Conservation (phyloP, 2,113 vertebrate species). For the Nannobrachium achirus region DNA sequence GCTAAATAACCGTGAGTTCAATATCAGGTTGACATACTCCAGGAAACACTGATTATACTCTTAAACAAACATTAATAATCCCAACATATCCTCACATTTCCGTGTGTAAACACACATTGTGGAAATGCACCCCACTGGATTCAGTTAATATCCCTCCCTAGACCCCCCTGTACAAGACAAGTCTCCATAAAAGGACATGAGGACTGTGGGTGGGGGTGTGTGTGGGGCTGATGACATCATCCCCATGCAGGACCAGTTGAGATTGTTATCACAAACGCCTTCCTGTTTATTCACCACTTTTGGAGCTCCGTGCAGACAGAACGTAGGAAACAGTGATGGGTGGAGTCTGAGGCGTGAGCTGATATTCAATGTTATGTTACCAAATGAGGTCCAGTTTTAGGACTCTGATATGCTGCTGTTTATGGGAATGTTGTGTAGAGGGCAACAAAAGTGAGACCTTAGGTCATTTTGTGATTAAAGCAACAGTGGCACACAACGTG, state of each 20-base stretch:
- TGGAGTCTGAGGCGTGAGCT: not conserved
- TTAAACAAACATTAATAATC: slow-evolving; percentile 14
- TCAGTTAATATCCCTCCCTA: slow-evolving; percentile 4
- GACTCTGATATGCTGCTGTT: too few species aligned
- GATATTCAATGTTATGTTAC: too few species aligned
- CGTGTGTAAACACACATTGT: slow-evolving; percentile 18
- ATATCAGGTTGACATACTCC: slow-evolving; percentile 21
- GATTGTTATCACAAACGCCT: slow-evolving; percentile 73
- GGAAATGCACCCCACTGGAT: not conserved
- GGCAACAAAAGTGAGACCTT: too few species aligned
- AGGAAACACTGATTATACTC: slow-evolving; percentile 19
- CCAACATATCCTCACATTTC: slow-evolving; percentile 43
- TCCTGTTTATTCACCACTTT: slow-evolving; percentile 80
- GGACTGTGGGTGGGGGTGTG: slow-evolving; percentile 25
- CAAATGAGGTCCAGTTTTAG: too few species aligned
- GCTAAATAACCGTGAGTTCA: too few species aligned
- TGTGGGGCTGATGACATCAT: slow-evolving; percentile 62
- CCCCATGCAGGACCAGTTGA: slow-evolving; percentile 35
- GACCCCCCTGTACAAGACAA: slow-evolving; percentile 30
- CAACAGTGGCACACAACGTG: too few species aligned
- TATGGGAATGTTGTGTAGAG: too few species aligned
- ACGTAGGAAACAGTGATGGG: slow-evolving; percentile 18
- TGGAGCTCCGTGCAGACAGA: slow-evolving; percentile 31
- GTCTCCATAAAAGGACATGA: slow-evolving; percentile 75
- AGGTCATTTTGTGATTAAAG: too few species aligned